These are phyloP conservation scores for Drosophila triauraria DNA, from an alignment of 1,140 invertebrate species.

Conservation along the genomic window DNA sequence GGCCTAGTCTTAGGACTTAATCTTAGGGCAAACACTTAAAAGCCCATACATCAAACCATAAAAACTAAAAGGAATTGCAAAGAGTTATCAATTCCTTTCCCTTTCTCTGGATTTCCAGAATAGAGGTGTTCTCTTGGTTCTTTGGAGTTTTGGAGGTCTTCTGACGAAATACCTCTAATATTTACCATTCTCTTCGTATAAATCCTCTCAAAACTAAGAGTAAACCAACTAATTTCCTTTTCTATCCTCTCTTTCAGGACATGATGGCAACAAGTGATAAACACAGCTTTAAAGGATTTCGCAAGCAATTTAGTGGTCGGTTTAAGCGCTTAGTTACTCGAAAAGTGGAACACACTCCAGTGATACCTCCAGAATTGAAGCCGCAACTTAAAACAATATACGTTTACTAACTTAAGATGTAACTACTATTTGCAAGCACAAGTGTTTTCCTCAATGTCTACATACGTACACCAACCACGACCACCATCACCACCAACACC, in stretches of 20 bases:
- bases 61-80: not conserved
- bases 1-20: not conserved
- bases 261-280: conserved; percentile 91
- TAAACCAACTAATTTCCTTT: not conserved
- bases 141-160: not conserved
- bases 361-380: conserved; percentile 93
- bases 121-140: not conserved
- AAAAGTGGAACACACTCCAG: conserved; percentile 92
- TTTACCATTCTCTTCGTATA: too few species aligned
- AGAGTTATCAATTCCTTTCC: not conserved
- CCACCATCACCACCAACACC: conserved; percentile 4
- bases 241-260: conserved; percentile 87
- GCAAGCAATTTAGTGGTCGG: conserved; percentile 92
- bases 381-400: conserved; percentile 95
- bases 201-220: too few species aligned
- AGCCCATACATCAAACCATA: conserved; percentile 9
- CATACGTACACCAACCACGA: conserved; percentile 30
- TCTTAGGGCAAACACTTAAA: not conserved
- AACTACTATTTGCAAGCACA: conserved; percentile 41
- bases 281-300: conserved; percentile 91
- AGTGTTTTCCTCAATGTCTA: conserved; percentile 38
- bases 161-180: not conserved
- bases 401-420: conserved; percentile 89
- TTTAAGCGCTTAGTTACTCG: conserved; percentile 92
- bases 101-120: not conserved